Base-by-base conservation (phyloP, 2,113 vertebrate species). In the Calidris pugnax region DNA sequence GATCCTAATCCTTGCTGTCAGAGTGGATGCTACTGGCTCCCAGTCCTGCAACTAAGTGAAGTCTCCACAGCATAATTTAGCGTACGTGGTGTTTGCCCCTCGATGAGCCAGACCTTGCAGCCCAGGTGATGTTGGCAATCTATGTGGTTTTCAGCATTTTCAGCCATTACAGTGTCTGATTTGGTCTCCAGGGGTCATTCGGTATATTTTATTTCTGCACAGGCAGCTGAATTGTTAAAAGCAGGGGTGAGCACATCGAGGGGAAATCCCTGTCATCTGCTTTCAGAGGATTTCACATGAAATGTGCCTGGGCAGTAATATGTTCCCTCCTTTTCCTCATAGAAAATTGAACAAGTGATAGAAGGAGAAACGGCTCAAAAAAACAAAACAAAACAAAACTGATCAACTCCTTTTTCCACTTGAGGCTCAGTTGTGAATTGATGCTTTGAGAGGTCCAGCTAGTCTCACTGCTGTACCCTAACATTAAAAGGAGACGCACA, bases 1-100 rank as follows among this genome's bases (percentile, higher is more conserved):
- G 33, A 47, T 69, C 62, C 59, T 59, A 48, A 51, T 84, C 66
- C 79, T 71, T 59, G 16, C 32, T 77, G 57, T 56, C 48, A 43
- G 12, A 37, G 14, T 23, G 53, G 41, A 50, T 74, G 59, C 50
- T 57, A 3, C 73, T 41, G 63, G 37, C 18, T 92, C 18, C 74
- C 7, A 1, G 59, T 56, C 24, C 53, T 53, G 67, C 39, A 39
- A 2, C 43, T 15, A 12, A 45, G 43, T 13, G 51, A 85, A 7
- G 6, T 51, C 19, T 51, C 27, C 56, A 3, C 2, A n/a, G 41
- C 5, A 1, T 6, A 5, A 30, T 55, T 55, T 24, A 0, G 0
- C 2, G 0, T 4, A 7, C 2, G 2, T 30, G 22, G 14, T 21
- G 39, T 27, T 55, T 41, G 20, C 13, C 21, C 21, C 62, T 45